These are phyloP conservation scores for Clangula hyemalis DNA, from an alignment of 2,797 vertebrate genomes.

Conservation along the genomic window DNA sequence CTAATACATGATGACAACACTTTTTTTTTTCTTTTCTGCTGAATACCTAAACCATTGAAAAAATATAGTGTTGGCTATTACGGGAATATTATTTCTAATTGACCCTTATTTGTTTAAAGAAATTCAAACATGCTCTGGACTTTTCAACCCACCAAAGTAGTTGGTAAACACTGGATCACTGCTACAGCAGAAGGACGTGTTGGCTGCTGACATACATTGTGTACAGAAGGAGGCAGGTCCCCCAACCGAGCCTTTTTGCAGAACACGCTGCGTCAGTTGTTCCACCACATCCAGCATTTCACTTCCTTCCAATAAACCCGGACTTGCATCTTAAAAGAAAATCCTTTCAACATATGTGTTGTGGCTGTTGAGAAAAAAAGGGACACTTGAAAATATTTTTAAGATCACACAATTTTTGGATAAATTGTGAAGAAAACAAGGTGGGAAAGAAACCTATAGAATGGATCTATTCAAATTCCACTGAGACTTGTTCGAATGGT, in stretches of 20 bases:
- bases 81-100: background rate
- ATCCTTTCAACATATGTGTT: background rate
- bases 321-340: background rate
- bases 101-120: background rate
- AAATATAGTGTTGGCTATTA: background rate
- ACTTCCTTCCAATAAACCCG: background rate
- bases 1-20: background rate
- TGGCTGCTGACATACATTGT: background rate
- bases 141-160: background rate
- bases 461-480: background rate
- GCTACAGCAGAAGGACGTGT: rapidly evolving
- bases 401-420: background rate
- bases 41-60: background rate
- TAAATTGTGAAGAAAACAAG: background rate
- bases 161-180: background rate
- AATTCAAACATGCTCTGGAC: background rate
- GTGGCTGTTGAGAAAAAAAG: background rate
- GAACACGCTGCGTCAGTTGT: background rate
- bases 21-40: background rate
- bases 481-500: background rate
- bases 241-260: background rate
- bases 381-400: background rate
- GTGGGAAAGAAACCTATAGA: background rate
- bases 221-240: background rate
- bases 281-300: background rate